Evolutionary conservation across 2,888 invertebrate species (phyloP).

Genomic region (Cotesia congregata): DNA sequence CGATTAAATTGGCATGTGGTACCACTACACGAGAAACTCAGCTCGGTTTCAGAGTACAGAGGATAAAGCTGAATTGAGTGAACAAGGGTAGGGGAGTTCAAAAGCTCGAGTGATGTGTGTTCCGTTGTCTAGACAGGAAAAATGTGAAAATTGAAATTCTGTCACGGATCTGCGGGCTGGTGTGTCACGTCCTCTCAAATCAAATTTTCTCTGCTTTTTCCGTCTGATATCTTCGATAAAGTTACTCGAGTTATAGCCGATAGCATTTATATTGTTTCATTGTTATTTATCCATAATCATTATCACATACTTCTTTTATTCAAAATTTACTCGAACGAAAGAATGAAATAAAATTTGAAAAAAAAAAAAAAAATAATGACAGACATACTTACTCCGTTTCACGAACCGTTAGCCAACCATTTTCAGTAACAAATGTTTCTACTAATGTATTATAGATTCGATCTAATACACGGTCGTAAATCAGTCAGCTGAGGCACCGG

Average conservation of each 20-base stretch:
- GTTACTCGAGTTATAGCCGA: too few relatives aligned
- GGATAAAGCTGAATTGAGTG: conserved; percentile 5
- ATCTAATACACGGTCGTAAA: background rate
- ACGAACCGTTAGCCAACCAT: background rate
- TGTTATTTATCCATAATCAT: too few relatives aligned
- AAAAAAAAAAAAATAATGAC: too few relatives aligned
- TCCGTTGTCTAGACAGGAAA: conserved; percentile 5
- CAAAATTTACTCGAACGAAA: too few relatives aligned
- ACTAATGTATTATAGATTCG: background rate
- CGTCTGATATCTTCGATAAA: background rate
- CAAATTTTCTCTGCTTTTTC: background rate
- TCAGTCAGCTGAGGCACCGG: background rate
- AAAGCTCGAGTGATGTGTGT: background rate
- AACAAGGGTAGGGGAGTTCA: background rate
- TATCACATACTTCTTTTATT: too few relatives aligned
- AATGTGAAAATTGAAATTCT: conserved; percentile 21
- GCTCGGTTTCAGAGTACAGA: conserved; percentile 47
- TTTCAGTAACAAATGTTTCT: background rate
- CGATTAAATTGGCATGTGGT: conserved; percentile 29
- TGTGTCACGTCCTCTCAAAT: conserved; percentile 5
- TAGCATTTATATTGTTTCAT: too few relatives aligned
- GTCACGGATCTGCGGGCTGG: background rate
- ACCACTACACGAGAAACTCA: conserved; percentile 41
- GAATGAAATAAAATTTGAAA: too few relatives aligned
- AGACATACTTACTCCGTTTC: too few relatives aligned